These are phyloP conservation scores for Homarus americanus DNA, from an alignment of 1,140 invertebrate species.

Conservation along the genomic window DNA sequence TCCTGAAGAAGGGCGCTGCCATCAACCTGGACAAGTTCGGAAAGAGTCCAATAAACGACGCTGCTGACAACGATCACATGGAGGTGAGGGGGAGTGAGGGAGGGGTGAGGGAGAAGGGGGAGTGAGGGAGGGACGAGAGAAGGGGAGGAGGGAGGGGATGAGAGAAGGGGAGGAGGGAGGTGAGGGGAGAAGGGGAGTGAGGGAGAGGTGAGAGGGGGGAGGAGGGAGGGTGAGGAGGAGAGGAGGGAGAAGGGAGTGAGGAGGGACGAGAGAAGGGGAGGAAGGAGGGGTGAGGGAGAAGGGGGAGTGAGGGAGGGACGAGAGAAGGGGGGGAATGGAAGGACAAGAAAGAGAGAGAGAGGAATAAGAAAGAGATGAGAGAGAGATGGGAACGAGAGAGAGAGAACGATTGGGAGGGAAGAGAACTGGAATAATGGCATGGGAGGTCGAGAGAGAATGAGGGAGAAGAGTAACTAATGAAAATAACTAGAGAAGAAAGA, in stretches of 20 bases:
- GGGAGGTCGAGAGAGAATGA: conserved; percentile 4
- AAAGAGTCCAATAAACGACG: conserved; percentile 92
- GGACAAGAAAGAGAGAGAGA: no score
- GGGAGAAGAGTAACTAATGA: no score
- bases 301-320: no score
- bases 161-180: background rate
- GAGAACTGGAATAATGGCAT: no score
- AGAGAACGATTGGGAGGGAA: no score
- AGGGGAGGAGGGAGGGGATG: background rate
- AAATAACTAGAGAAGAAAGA: no score
- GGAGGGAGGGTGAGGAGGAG: background rate
- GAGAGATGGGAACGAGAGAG: no score
- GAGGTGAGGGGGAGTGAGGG: conserved; percentile 81
- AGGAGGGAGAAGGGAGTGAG: background rate
- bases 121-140: background rate
- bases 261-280: background rate
- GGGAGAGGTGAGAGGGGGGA: no score
- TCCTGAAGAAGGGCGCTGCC: conserved; percentile 87
- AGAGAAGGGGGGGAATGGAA: no score
- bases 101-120: no score
- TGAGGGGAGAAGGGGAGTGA: background rate
- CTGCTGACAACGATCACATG: conserved; percentile 91
- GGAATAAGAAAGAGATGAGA: no score
- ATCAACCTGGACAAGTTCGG: conserved; percentile 89
- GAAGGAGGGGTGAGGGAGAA: no score